Evolutionary conservation across 2,888 invertebrate species (phyloP).

Genomic region (Drosophila lutescens): DNA sequence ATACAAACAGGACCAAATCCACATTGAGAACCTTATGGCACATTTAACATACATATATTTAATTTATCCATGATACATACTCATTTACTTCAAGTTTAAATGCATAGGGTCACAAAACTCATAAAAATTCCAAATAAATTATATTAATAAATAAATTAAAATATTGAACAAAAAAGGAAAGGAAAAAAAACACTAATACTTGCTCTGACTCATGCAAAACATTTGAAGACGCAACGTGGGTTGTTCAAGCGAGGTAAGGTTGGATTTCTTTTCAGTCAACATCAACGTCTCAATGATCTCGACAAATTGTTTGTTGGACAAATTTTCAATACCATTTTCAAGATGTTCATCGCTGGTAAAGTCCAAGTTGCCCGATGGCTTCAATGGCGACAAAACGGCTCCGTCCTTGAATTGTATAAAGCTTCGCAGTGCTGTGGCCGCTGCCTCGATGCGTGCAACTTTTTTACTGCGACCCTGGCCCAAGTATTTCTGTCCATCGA

Average conservation of each 20-base stretch:
- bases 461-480: slow-evolving; percentile 87
- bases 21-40: not conserved
- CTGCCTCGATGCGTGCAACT: slow-evolving; percentile 86
- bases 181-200: slow-evolving; percentile 81
- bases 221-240: slow-evolving; percentile 72
- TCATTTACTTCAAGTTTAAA: not conserved
- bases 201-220: slow-evolving; percentile 84
- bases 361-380: slow-evolving; percentile 84
- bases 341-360: slow-evolving; percentile 85
- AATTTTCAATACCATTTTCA: slow-evolving; percentile 83
- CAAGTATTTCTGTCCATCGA: slow-evolving; percentile 86
- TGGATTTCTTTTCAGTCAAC: slow-evolving; percentile 76
- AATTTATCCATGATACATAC: no score
- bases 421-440: slow-evolving; percentile 86
- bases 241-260: slow-evolving; percentile 75
- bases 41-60: not conserved
- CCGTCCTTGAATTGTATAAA: slow-evolving; percentile 86
- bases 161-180: slow-evolving; percentile 48
- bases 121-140: slow-evolving; percentile 19
- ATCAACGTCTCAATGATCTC: slow-evolving; percentile 72
- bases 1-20: not conserved
- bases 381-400: slow-evolving; percentile 81
- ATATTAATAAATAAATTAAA: slow-evolving; percentile 42
- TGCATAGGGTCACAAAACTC: not conserved
- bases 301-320: slow-evolving; percentile 71